Evolutionary conservation across 30 jellyfish, hydroid and myxozoan species (phyloP).

Genomic region (Chironex yamaguchii): DNA sequence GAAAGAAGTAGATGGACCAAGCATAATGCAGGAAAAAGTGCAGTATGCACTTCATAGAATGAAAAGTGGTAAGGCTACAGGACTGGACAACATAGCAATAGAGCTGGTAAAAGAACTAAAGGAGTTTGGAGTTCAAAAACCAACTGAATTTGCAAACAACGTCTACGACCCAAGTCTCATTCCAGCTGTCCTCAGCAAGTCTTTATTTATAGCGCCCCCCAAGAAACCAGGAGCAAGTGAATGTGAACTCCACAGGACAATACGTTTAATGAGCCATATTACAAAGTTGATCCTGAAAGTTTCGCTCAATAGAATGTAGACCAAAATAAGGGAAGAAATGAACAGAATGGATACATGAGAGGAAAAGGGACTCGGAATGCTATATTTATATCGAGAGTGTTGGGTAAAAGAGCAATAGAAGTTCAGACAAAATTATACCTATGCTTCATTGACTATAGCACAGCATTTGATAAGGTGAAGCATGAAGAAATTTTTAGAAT

Average conservation of each 20-base stretch:
- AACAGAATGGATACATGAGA: not conserved
- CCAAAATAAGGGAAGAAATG: not conserved
- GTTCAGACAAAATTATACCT: slow-evolving; percentile 17
- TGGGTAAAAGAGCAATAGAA: not conserved
- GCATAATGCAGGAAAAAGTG: not conserved
- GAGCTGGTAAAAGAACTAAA: not conserved
- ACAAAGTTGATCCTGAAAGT: slow-evolving; percentile 1
- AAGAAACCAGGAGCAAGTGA: slow-evolving; percentile 18
- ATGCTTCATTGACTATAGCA: slow-evolving; percentile 26
- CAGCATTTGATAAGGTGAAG: slow-evolving; percentile 10
- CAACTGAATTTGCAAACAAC: no score
- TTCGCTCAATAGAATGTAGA: not conserved
- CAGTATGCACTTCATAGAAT: slow-evolving; percentile 2
- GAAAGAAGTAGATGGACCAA: slow-evolving; percentile 15
- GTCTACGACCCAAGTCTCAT: no score
- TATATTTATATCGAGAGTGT: no score
- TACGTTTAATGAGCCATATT: slow-evolving; percentile 23
- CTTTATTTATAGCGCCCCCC: not conserved
- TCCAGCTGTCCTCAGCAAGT: not conserved
- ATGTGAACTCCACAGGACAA: slow-evolving; percentile 12
- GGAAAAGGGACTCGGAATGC: no score
- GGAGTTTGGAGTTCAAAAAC: slow-evolving; percentile 3
- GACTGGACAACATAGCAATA: slow-evolving; percentile 4
- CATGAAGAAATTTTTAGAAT: not conserved
- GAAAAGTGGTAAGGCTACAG: slow-evolving; percentile 17